Base-by-base conservation (phyloP, 2,113 vertebrate species). In the Dasypus novemcinctus region DNA sequence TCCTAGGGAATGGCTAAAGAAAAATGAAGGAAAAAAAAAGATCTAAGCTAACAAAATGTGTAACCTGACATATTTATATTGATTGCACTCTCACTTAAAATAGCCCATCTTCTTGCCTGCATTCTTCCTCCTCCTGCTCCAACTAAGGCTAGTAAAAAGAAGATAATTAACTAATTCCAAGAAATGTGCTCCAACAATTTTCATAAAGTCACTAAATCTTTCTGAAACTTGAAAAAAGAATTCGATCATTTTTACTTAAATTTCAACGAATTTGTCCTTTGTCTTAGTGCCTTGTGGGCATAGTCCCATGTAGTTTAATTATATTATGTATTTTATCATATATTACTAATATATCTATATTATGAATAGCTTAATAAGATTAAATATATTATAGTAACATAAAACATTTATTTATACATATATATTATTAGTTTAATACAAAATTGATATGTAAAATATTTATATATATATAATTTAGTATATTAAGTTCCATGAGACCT, bases 141-240 rank as follows among this genome's bases (percentile, higher is more conserved):
- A 59, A 17, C 33, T 81, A 81, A 75, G 46, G 64, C 38, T 57
- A 78, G 75, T 43, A 94, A 78, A 90, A 63, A 83, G 38, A 86
- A 84, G 5, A 49, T 57, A 88, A 79, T 86, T 95, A 92, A 94
- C 25, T 79, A 25, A 13, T 49, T 81, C 52, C 15, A 87, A 93
- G 66, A 95, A 94, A 74, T 80, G 13, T 80, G 11, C 9, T 63
- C 63, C 10, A 75, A 80, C 4, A 87, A 49, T 92, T 20, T 66
- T 81, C 41, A 71, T 75, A 61, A 83, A 93, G 2, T 83, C 11
- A 23, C 7, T 88, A 17, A 68, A 71, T 83, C 36, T 9, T 87
- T 90, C 27, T 49, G 64, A 87, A 78, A 79, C 54, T 72, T 85
- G 23, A 52, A 82, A 66, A 57, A 78, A 71, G 33, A 66, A 4